These are phyloP conservation scores for Acanthosepion esculentum DNA, from an alignment of 2,888 invertebrate species.

Conservation along the genomic window DNA sequence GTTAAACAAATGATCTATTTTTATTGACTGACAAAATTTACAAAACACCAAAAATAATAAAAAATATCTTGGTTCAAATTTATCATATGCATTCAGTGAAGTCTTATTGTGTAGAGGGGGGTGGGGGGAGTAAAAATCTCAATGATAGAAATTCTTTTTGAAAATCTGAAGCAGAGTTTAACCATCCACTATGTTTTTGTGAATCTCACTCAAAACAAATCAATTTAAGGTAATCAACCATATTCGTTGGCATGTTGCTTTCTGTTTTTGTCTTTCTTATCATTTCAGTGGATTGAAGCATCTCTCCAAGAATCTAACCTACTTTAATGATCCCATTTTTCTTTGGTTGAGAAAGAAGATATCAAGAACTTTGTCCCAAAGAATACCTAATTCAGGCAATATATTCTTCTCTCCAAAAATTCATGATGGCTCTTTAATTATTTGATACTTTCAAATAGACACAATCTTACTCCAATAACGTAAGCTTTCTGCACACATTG, in stretches of 20 bases:
- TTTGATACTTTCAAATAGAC: not conserved
- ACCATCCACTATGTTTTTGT: not conserved
- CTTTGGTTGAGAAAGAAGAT: not conserved
- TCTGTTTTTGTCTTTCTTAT: not conserved
- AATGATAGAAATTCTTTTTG: not conserved
- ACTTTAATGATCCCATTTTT: not conserved
- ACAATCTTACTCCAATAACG: not conserved
- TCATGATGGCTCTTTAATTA: not conserved
- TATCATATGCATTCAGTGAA: not conserved
- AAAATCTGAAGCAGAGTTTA: not conserved
- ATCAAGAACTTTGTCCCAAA: not conserved
- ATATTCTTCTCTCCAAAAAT: no score
- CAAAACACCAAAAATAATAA: no score
- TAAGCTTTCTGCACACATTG: not conserved
- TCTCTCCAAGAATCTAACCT: not conserved
- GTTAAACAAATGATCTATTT: not conserved
- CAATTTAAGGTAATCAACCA: not conserved
- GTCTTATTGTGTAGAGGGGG: not conserved
- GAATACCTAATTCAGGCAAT: no score
- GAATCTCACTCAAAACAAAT: not conserved
- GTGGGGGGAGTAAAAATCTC: not conserved
- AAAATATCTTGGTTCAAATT: not conserved
- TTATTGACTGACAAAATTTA: not conserved
- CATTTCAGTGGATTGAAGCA: not conserved
- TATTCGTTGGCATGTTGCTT: not conserved